phyloP scores from a whole-genome alignment of 2,797 vertebrate genomes.

The Agapornis canus region DNA sequence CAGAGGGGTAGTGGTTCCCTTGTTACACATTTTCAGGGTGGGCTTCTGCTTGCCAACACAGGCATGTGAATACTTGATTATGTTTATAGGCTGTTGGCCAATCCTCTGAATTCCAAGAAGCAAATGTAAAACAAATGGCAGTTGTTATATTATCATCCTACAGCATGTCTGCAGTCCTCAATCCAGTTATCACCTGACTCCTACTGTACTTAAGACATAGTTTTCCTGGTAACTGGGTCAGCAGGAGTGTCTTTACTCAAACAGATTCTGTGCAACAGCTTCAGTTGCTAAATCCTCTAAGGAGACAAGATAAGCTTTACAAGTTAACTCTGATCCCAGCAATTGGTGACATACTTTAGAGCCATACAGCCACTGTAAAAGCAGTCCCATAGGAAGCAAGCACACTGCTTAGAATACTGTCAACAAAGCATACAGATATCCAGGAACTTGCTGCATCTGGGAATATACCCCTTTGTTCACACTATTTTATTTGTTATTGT shows the following conservation, averaged over 20 bases:
- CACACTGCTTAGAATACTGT: background rate
- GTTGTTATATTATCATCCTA: background rate
- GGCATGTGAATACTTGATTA: background rate
- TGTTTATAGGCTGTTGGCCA: background rate
- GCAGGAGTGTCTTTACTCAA: background rate
- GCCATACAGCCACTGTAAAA: background rate
- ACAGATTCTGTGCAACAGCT: background rate
- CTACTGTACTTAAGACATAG: background rate
- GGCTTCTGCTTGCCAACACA: background rate
- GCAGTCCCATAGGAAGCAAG: background rate
- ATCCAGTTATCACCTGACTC: background rate
- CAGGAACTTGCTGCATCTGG: background rate
- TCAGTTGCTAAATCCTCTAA: slow-evolving; percentile 36
- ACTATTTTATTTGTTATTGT: background rate
- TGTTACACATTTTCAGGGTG: background rate
- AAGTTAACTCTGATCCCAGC: background rate
- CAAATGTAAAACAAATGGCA: background rate
- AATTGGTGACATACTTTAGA: background rate
- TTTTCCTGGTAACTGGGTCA: slow-evolving; percentile 4
- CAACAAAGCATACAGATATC: background rate
- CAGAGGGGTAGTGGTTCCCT: background rate
- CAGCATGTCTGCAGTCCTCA: background rate
- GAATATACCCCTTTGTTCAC: background rate
- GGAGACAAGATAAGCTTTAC: background rate
- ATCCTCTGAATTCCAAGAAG: background rate